Evolutionary conservation across 2,888 invertebrate genomes (phyloP), one percentile per base, ranked within the genome.

Genomic region (Torymus auratus): DNA sequence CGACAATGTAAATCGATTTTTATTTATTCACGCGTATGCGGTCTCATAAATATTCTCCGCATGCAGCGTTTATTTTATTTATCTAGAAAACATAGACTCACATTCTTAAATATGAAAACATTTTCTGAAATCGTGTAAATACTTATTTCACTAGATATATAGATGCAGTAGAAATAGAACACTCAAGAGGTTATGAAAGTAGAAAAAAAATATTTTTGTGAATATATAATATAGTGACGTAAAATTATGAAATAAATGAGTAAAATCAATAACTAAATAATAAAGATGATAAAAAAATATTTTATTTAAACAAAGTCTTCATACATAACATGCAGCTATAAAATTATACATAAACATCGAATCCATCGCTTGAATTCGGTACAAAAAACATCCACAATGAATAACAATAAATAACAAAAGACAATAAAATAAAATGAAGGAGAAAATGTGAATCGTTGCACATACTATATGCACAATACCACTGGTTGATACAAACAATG

Each of bases 401-500:
- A 58, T 61, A 52, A 71, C 14, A 70, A 1, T 41, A 28, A 55
- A 67, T 14, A 56, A 61, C 61, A 23, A n/a, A 62, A 56, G 2
- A 58, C 14, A 64, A 50, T 52, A 41, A 67, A 75, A 53, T 20
- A 72, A 5, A 14, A 23, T 56, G 4, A 67, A 17, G 2, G 60
- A n/a, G 67, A 55, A 64, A 62, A 55, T n/a, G 41, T 14, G 14
- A 72, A 52, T 15, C 52, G 13, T 61, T 58, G 68, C n/a, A 52
- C 12, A 41, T 62, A 23, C 52, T 50, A 61, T 60, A 67, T 53
- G n/a, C 50, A 68, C 4, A 55, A 68, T 64, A 69, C 70, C 73
- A 68, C 78, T 72, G 62, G 55, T 79, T 80, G 74, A 64, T 70
- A 64, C 58, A 80, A 72, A 80, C 64, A 74, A 68, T 74, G 69